A percentile compares a stretch with the other conserved stretches of the same genome.
Evolutionary conservation across 2,888 invertebrate species (phyloP).

Genomic region (Apeira syringaria): DNA sequence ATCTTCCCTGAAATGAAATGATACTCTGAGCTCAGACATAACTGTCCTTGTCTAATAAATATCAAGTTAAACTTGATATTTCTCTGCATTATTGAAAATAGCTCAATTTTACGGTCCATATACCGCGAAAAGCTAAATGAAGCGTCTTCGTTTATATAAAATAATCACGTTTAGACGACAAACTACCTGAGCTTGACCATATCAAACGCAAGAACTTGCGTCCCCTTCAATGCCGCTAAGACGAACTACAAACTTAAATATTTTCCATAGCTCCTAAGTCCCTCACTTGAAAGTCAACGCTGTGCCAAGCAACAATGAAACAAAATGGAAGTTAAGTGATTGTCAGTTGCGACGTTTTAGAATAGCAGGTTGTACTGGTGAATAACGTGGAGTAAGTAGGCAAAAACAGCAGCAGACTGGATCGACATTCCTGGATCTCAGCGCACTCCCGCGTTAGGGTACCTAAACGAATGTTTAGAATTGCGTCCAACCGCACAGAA

Average conservation of each 20-base stretch:
- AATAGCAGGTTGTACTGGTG: constrained; percentile 42
- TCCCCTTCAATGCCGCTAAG: constrained; percentile 30
- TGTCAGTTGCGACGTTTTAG: constrained; percentile 26
- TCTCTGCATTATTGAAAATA: too few relatives aligned
- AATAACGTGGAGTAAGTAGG: constrained; percentile 61
- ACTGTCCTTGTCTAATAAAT: too few relatives aligned
- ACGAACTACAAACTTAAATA: constrained; percentile 4
- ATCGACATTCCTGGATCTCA: constrained; percentile 66
- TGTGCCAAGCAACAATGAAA: background rate
- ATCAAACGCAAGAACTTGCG: constrained; percentile 29
- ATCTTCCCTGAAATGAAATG: too few relatives aligned
- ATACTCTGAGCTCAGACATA: too few relatives aligned
- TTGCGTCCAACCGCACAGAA: constrained; percentile 26
- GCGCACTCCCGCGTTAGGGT: constrained; percentile 51
- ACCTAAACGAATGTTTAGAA: constrained; percentile 55
- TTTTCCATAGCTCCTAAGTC: constrained; percentile 4
- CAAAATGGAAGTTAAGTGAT: background rate
- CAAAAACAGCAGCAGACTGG: constrained; percentile 71
- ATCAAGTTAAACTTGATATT: too few relatives aligned
- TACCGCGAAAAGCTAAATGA: constrained; percentile 7
- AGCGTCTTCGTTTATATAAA: constrained; percentile 13
- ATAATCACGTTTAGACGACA: constrained; percentile 23
- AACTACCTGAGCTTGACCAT: constrained; percentile 27
- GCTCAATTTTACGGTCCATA: constrained; percentile 14
- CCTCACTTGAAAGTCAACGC: constrained; percentile 5